These are phyloP conservation scores for Periphyllus acericola DNA, from an alignment of 2,888 invertebrate genomes.

Conservation along the genomic window DNA sequence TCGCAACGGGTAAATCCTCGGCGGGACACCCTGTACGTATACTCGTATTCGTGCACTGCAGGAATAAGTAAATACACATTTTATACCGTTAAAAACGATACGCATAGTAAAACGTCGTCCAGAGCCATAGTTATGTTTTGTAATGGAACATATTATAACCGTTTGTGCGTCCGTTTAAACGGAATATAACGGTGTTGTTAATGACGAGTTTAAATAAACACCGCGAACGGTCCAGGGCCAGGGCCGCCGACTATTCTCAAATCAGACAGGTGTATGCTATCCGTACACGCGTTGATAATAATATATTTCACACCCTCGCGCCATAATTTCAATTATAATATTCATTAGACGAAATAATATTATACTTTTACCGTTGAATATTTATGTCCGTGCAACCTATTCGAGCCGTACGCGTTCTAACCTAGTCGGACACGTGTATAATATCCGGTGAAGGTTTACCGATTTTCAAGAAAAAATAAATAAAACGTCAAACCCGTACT, in stretches of 20 bases:
- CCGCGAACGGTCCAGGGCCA: not conserved
- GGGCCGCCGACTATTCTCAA: not conserved
- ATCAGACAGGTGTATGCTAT: constrained; percentile 18
- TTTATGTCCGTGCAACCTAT: not conserved
- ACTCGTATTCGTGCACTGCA: not conserved
- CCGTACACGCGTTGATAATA: no score
- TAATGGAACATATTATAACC: constrained; percentile 3
- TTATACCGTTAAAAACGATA: not conserved
- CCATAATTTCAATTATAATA: constrained; percentile 31
- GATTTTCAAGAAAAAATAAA: not conserved
- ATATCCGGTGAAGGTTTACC: not conserved
- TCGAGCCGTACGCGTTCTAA: not conserved
- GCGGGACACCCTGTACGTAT: no score
- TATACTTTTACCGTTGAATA: constrained; percentile 12
- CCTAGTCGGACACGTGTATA: not conserved
- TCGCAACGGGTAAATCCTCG: no score
- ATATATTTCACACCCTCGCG: not conserved
- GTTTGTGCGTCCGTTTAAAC: not conserved
- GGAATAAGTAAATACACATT: no score
- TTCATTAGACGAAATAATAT: constrained; percentile 17
- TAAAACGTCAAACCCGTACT: not conserved
- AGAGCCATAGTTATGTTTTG: not conserved
- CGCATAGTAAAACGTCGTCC: not conserved
- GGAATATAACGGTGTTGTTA: constrained; percentile 8
- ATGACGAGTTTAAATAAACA: constrained; percentile 33